Percentiles rank a stretch among this genome's conserved stretches.
These are phyloP conservation scores for Coendou prehensilis DNA, from an alignment of 2,797 vertebrate genomes.

Conservation along the genomic window DNA sequence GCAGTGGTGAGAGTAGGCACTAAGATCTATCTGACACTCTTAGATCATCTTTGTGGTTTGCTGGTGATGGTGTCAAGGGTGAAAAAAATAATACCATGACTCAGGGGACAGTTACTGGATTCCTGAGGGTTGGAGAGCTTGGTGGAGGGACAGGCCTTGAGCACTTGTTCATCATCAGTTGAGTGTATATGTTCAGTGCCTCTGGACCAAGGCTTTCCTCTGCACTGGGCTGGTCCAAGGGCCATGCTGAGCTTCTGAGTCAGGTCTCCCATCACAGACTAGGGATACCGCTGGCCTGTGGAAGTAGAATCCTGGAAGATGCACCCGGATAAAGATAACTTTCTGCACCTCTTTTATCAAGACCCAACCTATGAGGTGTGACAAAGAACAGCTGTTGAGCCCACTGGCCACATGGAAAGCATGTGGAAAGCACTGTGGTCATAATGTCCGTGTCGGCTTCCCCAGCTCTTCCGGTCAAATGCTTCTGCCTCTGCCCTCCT, in stretches of 20 bases:
- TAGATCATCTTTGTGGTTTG: too few relatives aligned
- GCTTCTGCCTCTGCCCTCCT: background rate
- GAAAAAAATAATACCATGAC: background rate
- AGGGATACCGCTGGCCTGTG: background rate
- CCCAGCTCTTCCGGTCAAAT: background rate
- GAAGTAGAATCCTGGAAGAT: background rate
- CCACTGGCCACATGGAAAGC: rapidly evolving
- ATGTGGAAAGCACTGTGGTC: rapidly evolving
- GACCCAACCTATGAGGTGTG: background rate
- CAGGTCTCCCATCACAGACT: background rate
- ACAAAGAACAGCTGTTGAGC: background rate
- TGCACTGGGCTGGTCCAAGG: too few relatives aligned
- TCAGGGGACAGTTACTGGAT: background rate
- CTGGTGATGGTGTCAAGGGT: background rate
- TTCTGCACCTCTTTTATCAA: background rate
- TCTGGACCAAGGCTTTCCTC: background rate
- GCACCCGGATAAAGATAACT: background rate
- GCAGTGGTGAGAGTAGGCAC: too few relatives aligned
- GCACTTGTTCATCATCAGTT: background rate
- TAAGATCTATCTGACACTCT: too few relatives aligned
- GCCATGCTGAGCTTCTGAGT: too few relatives aligned
- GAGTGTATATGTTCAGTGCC: background rate
- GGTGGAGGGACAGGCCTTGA: too few relatives aligned
- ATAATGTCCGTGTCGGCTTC: background rate
- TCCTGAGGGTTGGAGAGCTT: too few relatives aligned